phyloP scores from a whole-genome alignment of 2,888 invertebrate species.

The Thera britannica region DNA sequence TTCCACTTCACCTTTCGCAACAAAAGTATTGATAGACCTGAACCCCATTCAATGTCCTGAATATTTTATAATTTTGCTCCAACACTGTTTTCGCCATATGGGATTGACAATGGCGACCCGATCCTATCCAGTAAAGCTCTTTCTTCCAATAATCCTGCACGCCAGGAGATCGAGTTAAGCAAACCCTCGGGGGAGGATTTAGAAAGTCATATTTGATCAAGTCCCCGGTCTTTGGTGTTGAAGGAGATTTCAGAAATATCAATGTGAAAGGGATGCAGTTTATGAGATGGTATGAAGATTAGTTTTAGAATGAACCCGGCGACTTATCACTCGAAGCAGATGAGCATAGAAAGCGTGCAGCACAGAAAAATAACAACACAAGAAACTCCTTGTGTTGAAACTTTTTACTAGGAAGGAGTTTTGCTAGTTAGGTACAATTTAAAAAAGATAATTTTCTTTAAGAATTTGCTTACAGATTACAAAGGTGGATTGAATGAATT shows the following conservation, averaged over 20 bases:
- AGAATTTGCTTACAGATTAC: no score
- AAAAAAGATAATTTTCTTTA: no score
- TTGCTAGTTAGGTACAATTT: no score
- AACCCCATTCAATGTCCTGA: constrained; percentile 50
- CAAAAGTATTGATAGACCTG: constrained; percentile 35
- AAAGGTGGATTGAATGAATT: no score
- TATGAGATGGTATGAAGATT: background rate
- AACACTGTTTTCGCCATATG: constrained; percentile 52
- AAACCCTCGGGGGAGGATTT: constrained; percentile 60
- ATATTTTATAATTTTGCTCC: constrained; percentile 66
- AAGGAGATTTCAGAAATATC: constrained; percentile 26
- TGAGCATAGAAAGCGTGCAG: no score
- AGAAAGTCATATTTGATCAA: constrained; percentile 38
- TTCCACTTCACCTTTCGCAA: constrained; percentile 4
- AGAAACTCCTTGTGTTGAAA: no score
- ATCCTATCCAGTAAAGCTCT: constrained; percentile 51
- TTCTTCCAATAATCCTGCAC: constrained; percentile 70
- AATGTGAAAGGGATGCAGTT: constrained; percentile 6
- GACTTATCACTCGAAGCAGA: background rate
- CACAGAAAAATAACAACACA: no score
- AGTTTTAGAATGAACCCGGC: background rate
- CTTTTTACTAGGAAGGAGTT: no score
- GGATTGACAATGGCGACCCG: constrained; percentile 58
- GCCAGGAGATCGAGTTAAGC: constrained; percentile 58
- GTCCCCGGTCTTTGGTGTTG: constrained; percentile 28